Conservation (phyloP, 2,888 invertebrate genomes). For the Monochamus alternatus region DNA sequence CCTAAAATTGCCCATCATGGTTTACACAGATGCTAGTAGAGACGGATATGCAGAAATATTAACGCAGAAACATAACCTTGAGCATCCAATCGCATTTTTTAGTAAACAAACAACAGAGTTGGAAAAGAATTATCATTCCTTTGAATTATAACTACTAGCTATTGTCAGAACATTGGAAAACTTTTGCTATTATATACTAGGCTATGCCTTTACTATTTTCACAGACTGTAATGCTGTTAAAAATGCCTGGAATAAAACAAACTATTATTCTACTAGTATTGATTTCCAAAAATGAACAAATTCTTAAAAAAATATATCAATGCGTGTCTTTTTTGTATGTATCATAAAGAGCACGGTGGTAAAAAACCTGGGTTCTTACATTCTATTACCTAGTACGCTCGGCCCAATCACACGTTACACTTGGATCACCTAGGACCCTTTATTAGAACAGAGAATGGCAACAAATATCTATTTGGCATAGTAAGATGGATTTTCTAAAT, state of each 20-base stretch:
- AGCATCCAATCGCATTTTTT: constrained; percentile 28
- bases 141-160: constrained; percentile 42
- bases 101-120: constrained; percentile 29
- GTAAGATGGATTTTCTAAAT: constrained; percentile 4
- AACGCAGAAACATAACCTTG: too few relatives aligned
- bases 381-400: neutral
- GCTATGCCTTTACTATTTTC: constrained; percentile 35
- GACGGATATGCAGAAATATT: too few relatives aligned
- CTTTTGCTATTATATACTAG: constrained; percentile 40
- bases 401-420: constrained; percentile 1
- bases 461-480: constrained; percentile 2
- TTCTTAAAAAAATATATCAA: constrained; percentile 4
- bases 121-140: constrained; percentile 42
- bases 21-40: too few relatives aligned
- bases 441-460: neutral
- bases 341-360: constrained; percentile 8
- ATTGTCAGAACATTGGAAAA: constrained; percentile 42
- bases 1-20: too few relatives aligned
- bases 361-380: neutral
- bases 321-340: neutral
- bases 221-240: constrained; percentile 45
- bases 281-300: neutral
- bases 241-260: constrained; percentile 23
- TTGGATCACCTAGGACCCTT: neutral
- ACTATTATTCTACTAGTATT: constrained; percentile 18